Conservation (phyloP, 2,888 invertebrate genomes). For the Camponotus fellah region DNA sequence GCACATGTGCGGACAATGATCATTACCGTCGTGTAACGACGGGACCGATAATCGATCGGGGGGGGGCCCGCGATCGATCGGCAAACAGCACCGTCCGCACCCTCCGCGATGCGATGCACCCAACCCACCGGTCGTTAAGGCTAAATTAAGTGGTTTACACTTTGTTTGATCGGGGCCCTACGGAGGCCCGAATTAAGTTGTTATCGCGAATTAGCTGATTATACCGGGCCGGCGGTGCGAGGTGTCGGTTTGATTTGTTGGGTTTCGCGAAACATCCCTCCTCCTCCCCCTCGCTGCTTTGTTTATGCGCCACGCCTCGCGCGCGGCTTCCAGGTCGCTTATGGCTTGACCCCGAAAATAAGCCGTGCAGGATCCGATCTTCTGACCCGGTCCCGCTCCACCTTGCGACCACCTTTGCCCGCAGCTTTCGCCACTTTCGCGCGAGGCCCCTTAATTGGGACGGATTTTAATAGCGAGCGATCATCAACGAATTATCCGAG, state of each 20-base stretch:
- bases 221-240: slow-evolving; percentile 73
- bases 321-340: slow-evolving; percentile 69
- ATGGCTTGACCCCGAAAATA: slow-evolving; percentile 70
- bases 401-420: slow-evolving; percentile 41
- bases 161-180: slow-evolving; percentile 82
- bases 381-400: slow-evolving; percentile 49
- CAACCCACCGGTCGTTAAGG: slow-evolving; percentile 75
- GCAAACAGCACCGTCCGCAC: slow-evolving; percentile 61
- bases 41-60: slow-evolving; percentile 65
- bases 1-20: slow-evolving; percentile 70
- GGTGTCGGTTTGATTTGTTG: slow-evolving; percentile 83
- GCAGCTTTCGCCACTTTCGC: slow-evolving; percentile 50
- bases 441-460: slow-evolving; percentile 48
- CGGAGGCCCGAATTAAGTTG: slow-evolving; percentile 83
- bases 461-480: slow-evolving; percentile 53
- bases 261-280: slow-evolving; percentile 68
- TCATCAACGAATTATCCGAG: slow-evolving; percentile 46
- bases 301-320: slow-evolving; percentile 72
- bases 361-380: slow-evolving; percentile 60
- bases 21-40: slow-evolving; percentile 70
- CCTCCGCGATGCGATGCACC: slow-evolving; percentile 57
- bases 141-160: slow-evolving; percentile 81
- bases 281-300: slow-evolving; percentile 59
- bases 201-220: slow-evolving; percentile 83
- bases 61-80: slow-evolving; percentile 59